These are phyloP conservation scores for Tiliqua scincoides DNA, from an alignment of 2,113 vertebrate genomes.

Conservation along the genomic window DNA sequence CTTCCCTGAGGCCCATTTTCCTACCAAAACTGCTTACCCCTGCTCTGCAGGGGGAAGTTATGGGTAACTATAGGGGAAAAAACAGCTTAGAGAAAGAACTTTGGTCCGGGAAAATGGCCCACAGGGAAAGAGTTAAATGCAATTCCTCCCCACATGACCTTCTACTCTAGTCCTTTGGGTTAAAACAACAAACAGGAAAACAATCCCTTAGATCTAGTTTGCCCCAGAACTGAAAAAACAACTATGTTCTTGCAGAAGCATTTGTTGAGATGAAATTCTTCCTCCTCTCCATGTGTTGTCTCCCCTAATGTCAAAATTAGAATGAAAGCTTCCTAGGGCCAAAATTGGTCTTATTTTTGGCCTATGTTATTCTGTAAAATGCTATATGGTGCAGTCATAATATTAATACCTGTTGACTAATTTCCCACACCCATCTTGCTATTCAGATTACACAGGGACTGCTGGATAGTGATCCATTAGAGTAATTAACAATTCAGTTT, in stretches of 20 bases:
- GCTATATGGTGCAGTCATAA: background rate
- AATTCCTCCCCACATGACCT: background rate
- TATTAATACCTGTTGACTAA: background rate
- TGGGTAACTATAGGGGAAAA: background rate
- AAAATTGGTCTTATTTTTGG: background rate
- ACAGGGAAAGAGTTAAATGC: background rate
- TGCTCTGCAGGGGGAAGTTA: background rate
- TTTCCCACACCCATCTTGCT: background rate
- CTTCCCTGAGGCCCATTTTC: too few species aligned
- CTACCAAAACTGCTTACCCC: background rate
- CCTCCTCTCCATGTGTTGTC: background rate
- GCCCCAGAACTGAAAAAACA: background rate
- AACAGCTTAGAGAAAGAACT: background rate
- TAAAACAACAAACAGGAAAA: background rate
- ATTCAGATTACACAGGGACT: background rate
- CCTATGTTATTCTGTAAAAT: background rate
- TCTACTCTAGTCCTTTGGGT: too few species aligned
- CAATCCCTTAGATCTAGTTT: background rate
- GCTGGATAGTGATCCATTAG: background rate
- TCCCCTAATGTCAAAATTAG: background rate
- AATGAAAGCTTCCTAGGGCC: background rate
- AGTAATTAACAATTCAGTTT: rapidly evolving
- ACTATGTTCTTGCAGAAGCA: background rate
- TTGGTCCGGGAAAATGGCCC: too few species aligned
- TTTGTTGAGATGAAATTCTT: background rate